These are phyloP conservation scores for Papilio demoleus DNA, from an alignment of 2,888 invertebrate species.

Conservation along the genomic window DNA sequence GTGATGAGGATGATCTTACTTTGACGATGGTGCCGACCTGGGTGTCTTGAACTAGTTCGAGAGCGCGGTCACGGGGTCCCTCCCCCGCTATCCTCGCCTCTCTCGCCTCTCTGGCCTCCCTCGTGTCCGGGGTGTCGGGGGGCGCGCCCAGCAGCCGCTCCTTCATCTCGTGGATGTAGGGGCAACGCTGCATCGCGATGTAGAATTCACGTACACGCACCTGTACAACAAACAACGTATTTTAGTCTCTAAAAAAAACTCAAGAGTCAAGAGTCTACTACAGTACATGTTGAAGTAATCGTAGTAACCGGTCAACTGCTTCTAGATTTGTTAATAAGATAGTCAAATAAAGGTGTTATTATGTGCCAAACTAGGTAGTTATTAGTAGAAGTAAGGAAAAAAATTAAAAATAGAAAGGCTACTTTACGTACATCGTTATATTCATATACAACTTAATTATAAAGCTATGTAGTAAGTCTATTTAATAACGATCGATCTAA, in stretches of 20 bases:
- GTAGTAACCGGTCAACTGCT: too few relatives aligned
- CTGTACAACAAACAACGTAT: conserved; percentile 50
- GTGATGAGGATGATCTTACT: conserved; percentile 82
- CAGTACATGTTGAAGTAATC: too few relatives aligned
- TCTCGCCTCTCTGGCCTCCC: conserved; percentile 72
- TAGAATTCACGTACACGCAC: conserved; percentile 82
- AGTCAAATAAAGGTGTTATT: too few relatives aligned
- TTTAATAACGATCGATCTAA: conserved; percentile 27
- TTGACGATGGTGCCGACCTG: conserved; percentile 95
- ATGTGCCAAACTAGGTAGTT: too few relatives aligned
- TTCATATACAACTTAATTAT: not conserved
- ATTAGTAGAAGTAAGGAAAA: too few relatives aligned
- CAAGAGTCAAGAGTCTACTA: too few relatives aligned
- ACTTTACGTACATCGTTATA: not conserved
- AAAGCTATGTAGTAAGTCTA: conserved; percentile 4
- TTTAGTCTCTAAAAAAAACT: not conserved
- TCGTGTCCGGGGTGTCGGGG: conserved; percentile 82
- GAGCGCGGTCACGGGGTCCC: conserved; percentile 54
- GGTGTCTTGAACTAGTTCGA: conserved; percentile 77
- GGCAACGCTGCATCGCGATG: conserved; percentile 93
- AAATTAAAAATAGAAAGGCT: too few relatives aligned
- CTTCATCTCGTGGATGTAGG: conserved; percentile 97
- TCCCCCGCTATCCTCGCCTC: conserved; percentile 62
- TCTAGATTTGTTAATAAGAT: too few relatives aligned
- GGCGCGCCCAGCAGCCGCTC: conserved; percentile 92